These are phyloP conservation scores for Papilio protenor DNA, from an alignment of 2,888 invertebrate species.

Conservation along the genomic window DNA sequence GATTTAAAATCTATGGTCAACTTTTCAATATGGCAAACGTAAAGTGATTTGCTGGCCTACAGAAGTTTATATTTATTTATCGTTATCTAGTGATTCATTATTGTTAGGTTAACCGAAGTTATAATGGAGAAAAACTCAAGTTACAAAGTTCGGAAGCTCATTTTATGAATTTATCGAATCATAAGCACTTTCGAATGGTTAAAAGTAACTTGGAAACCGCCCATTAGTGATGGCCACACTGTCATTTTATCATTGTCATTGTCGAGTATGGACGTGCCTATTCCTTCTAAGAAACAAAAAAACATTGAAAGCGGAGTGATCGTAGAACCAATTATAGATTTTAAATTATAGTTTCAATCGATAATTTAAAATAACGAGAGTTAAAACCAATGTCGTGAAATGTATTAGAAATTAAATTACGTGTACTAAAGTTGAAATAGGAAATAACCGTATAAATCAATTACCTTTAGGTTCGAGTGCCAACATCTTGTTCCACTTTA, in stretches of 20 bases:
- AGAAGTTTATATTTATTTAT: no score
- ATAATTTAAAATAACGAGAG: no score
- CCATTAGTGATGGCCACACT: background rate
- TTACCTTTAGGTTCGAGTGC: conserved; percentile 17
- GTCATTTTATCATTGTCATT: background rate
- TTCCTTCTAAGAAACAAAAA: background rate
- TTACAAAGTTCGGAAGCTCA: no score
- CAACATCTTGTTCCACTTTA: conserved; percentile 20
- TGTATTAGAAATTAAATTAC: background rate
- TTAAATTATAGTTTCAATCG: no score
- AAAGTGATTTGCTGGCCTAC: background rate
- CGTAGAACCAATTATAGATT: background rate
- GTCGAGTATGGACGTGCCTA: background rate
- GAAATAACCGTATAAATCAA: background rate
- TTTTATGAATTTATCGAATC: no score
- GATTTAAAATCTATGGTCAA: background rate
- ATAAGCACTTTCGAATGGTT: no score
- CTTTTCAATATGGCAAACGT: background rate
- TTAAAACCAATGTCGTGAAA: background rate
- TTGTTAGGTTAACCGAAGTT: no score
- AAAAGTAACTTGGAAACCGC: no score
- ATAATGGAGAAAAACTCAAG: no score
- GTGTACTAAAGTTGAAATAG: background rate
- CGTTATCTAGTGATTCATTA: no score
- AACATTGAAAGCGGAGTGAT: background rate